Evolutionary conservation across 2,888 invertebrate genomes (phyloP).

Genomic region (Biston stratarius): DNA sequence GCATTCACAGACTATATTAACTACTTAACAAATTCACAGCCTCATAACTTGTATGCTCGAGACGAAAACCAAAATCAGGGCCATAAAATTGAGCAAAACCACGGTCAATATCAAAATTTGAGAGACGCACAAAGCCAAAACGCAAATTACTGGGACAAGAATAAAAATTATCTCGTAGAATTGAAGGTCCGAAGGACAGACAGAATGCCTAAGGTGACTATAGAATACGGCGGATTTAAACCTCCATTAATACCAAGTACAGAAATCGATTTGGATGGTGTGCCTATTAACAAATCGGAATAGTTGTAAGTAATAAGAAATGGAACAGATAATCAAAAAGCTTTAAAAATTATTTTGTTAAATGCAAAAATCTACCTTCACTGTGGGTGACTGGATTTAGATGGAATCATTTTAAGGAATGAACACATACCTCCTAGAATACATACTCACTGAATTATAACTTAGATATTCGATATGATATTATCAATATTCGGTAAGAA

Average conservation of each 20-base stretch:
- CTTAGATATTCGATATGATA: no score
- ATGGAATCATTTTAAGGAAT: no score
- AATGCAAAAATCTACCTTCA: not conserved
- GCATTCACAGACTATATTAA: conserved; percentile 54
- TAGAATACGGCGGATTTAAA: conserved; percentile 94
- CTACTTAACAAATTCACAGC: conserved; percentile 55
- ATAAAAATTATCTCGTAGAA: conserved; percentile 62
- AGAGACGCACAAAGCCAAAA: conserved; percentile 64
- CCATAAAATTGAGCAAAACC: not conserved
- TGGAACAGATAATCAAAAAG: conserved; percentile 2
- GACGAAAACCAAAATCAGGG: conserved; percentile 25
- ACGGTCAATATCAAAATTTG: conserved; percentile 12
- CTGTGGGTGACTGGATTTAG: no score
- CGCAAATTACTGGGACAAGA: conserved; percentile 61
- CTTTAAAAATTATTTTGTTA: conserved; percentile 19
- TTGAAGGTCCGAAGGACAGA: conserved; percentile 84
- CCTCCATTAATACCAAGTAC: conserved; percentile 93
- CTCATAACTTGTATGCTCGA: conserved; percentile 58
- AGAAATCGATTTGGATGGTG: conserved; percentile 91
- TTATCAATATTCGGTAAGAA: no score
- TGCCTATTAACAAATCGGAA: conserved; percentile 81
- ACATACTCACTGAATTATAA: no score
- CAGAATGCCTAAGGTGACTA: conserved; percentile 79
- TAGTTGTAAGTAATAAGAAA: conserved; percentile 14
- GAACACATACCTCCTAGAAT: no score